phyloP scores from a whole-genome alignment of 2,113 vertebrate genomes.

The Tragelaphus scriptus region DNA sequence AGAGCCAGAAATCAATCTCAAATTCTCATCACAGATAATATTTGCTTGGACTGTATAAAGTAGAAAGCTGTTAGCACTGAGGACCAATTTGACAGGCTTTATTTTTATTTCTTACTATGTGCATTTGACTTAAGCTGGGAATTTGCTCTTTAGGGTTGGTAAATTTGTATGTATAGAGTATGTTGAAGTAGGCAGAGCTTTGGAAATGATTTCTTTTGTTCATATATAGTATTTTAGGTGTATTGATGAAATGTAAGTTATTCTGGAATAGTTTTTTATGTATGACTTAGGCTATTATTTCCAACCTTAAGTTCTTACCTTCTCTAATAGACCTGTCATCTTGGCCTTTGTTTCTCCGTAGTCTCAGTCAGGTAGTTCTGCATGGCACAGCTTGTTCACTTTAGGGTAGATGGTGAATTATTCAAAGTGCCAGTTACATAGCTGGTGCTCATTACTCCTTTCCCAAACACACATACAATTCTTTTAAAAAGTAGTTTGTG shows the following conservation, averaged over 20 bases:
- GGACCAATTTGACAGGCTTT: slow-evolving; percentile 1
- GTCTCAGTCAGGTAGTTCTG: not conserved
- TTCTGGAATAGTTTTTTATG: not conserved
- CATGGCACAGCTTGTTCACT: not conserved
- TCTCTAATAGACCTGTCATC: not conserved
- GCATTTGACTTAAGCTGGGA: slow-evolving; percentile 3
- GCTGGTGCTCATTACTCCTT: not conserved
- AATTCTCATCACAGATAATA: not conserved
- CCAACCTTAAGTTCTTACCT: not conserved
- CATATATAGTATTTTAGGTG: not conserved
- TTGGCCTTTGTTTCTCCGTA: not conserved
- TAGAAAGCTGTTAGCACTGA: slow-evolving; percentile 31
- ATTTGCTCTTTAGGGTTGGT: not conserved
- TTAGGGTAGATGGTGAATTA: not conserved
- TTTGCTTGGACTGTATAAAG: not conserved
- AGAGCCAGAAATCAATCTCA: not conserved
- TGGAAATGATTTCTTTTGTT: not conserved
- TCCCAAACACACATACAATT: not conserved
- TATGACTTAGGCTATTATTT: not conserved
- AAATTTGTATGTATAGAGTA: not conserved
- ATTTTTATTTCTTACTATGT: not conserved
- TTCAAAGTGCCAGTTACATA: not conserved
- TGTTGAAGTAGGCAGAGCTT: not conserved
- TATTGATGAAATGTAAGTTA: not conserved
- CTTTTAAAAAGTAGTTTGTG: not conserved